Percentiles rank a stretch among this genome's conserved stretches.
Conservation (phyloP, 2,888 invertebrate species). For the Balanococcus diminutus region DNA sequence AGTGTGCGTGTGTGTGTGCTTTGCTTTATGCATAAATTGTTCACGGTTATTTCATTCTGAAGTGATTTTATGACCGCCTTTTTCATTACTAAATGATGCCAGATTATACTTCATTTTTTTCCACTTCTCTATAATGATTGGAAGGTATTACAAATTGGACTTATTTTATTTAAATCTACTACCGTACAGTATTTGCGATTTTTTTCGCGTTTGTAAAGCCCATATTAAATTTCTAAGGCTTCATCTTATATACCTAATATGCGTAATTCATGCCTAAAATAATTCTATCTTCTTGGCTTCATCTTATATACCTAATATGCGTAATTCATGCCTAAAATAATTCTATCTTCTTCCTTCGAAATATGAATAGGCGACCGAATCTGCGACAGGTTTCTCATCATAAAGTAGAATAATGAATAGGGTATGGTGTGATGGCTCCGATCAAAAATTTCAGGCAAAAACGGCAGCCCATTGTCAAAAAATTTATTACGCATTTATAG, state of each 20-base stretch:
- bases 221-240: too few species aligned
- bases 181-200: neutral
- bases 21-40: neutral
- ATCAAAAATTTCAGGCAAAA: too few species aligned
- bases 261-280: too few species aligned
- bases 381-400: too few species aligned
- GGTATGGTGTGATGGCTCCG: too few species aligned
- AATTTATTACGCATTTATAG: neutral
- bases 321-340: too few species aligned
- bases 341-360: too few species aligned
- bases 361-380: too few species aligned
- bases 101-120: neutral
- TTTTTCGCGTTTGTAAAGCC: neutral
- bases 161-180: neutral
- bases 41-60: conserved; percentile 6
- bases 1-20: neutral
- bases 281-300: too few species aligned
- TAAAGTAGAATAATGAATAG: too few species aligned
- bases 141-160: neutral
- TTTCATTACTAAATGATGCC: neutral
- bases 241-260: too few species aligned
- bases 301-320: too few species aligned
- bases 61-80: conserved; percentile 2
- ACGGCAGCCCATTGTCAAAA: neutral
- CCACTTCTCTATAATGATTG: neutral